Conservation (phyloP, 2,888 invertebrate genomes). For the Clusia tigrina region DNA sequence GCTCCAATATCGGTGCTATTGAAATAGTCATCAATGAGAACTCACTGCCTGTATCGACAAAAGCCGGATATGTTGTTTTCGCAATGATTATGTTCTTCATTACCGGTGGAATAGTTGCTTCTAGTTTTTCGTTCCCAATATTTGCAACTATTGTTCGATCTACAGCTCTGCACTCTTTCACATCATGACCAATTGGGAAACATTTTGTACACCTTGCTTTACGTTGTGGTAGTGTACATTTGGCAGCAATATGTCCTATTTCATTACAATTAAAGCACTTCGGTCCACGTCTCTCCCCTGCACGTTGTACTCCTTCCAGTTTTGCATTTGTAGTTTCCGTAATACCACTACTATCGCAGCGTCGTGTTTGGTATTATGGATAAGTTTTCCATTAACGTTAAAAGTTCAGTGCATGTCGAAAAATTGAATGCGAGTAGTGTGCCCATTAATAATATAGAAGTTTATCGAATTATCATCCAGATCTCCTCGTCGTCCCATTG, state of each 20-base stretch:
- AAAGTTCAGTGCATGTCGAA: no score
- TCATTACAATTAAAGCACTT: constrained; percentile 6
- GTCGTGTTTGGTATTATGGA: background rate
- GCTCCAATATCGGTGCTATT: background rate
- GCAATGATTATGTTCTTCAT: constrained; percentile 15
- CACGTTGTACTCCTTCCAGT: background rate
- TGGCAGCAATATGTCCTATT: background rate
- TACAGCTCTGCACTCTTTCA: background rate
- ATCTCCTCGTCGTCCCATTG: background rate
- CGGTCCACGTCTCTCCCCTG: background rate
- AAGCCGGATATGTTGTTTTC: constrained; percentile 16
- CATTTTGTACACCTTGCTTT: background rate
- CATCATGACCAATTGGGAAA: background rate
- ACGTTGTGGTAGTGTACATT: background rate
- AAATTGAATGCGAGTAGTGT: background rate
- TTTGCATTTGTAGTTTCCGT: no score
- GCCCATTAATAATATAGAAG: background rate
- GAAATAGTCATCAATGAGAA: constrained; percentile 22
- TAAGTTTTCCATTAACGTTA: background rate
- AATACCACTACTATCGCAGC: background rate
- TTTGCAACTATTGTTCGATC: background rate
- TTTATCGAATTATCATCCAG: background rate
- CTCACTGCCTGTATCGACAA: constrained; percentile 29
- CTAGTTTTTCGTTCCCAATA: background rate
- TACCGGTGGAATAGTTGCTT: constrained; percentile 8